Conservation (phyloP, 92 coral and sea anemone genomes). For the Actinostola sp. region DNA sequence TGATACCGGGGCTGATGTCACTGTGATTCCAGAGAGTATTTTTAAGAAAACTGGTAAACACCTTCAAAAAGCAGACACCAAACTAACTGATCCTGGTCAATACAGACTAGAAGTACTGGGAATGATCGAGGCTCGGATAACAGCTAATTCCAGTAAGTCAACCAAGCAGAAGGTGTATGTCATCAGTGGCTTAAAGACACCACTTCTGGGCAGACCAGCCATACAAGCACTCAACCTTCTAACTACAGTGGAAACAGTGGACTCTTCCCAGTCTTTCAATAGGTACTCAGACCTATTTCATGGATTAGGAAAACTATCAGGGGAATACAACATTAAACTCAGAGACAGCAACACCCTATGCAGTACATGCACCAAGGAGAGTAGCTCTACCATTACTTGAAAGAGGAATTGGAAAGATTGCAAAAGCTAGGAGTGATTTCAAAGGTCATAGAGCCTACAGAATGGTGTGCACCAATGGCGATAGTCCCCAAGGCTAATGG, state of each 20-base stretch:
- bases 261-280: too few relatives aligned
- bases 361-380: slow-evolving; percentile 10
- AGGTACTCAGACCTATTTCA: slow-evolving; percentile 3
- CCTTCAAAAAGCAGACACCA: slow-evolving; percentile 33
- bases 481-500: too few relatives aligned
- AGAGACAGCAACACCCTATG: not conserved
- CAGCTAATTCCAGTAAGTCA: not conserved
- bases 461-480: too few relatives aligned
- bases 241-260: too few relatives aligned
- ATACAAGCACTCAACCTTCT: slow-evolving; percentile 2
- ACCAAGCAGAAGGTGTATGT: slow-evolving; percentile 40
- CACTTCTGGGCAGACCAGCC: slow-evolving; percentile 24
- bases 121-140: slow-evolving; percentile 25
- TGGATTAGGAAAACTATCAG: slow-evolving; percentile 16
- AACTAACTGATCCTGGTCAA: slow-evolving; percentile 13
- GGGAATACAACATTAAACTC: slow-evolving; percentile 8
- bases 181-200: slow-evolving; percentile 14
- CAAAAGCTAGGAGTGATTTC: too few relatives aligned
- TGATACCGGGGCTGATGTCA: slow-evolving; percentile 21
- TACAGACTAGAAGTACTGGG: slow-evolving; percentile 10
- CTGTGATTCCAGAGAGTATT: slow-evolving; percentile 24
- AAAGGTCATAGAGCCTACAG: too few relatives aligned
- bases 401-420: too few relatives aligned
- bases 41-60: slow-evolving; percentile 19
- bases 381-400: slow-evolving; percentile 12